These are phyloP conservation scores for Caradrina clavipalpis DNA, from an alignment of 2,888 invertebrate genomes.

Conservation along the genomic window DNA sequence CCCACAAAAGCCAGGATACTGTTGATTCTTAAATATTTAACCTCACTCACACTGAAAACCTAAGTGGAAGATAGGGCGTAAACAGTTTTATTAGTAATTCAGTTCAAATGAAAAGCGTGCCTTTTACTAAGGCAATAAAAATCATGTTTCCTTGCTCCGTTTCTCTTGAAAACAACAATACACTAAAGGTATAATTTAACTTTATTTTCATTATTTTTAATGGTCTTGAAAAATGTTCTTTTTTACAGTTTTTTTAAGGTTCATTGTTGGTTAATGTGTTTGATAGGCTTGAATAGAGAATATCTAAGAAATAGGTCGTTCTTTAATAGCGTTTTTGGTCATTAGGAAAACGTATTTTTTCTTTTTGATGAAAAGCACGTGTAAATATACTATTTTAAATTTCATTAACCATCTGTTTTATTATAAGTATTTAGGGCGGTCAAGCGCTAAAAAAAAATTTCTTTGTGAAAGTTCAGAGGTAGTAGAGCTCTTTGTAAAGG, in stretches of 20 bases:
- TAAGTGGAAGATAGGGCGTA: conserved; percentile 10
- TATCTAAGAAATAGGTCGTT: background rate
- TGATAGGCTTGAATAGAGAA: conserved; percentile 18
- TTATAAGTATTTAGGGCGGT: no score
- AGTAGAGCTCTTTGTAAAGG: no score
- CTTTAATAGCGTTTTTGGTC: background rate
- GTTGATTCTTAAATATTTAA: background rate
- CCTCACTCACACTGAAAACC: background rate
- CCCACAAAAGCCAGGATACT: background rate
- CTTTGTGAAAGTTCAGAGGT: no score
- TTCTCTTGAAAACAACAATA: conserved; percentile 15
- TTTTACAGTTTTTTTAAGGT: background rate
- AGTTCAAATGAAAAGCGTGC: conserved; percentile 16
- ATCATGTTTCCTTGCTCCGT: background rate
- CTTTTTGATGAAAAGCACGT: no score
- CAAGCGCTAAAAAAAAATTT: no score
- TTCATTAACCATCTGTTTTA: no score
- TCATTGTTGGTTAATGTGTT: conserved; percentile 10
- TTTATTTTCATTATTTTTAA: conserved; percentile 29
- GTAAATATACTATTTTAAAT: no score
- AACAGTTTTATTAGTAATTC: conserved; percentile 38
- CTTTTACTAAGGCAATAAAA: conserved; percentile 45
- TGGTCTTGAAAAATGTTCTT: background rate
- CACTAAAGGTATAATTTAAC: background rate
- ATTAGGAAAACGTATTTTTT: no score